phyloP scores from a whole-genome alignment of 2,113 vertebrate genomes.

The Aegithalos caudatus region DNA sequence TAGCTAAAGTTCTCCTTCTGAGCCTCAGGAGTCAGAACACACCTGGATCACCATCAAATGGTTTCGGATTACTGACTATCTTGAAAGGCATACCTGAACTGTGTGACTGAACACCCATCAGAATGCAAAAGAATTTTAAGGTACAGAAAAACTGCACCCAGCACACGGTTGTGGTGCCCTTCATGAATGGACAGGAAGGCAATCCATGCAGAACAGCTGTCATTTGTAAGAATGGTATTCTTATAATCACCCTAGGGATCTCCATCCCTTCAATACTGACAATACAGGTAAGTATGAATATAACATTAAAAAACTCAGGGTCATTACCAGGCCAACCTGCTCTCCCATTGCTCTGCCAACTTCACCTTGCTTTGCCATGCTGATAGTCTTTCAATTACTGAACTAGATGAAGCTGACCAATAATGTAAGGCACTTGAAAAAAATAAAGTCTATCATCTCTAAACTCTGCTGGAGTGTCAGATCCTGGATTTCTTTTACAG shows the following conservation, averaged over 20 bases:
- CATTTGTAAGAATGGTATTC: neutral
- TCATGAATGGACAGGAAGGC: neutral
- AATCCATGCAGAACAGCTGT: rapidly evolving
- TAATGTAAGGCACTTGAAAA: neutral
- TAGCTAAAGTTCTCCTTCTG: neutral
- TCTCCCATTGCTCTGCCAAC: neutral
- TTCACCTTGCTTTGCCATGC: neutral
- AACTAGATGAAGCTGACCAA: neutral
- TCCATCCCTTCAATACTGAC: neutral
- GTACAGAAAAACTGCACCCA: neutral
- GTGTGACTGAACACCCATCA: neutral
- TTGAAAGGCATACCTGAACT: neutral
- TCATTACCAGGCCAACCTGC: neutral
- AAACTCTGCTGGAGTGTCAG: neutral
- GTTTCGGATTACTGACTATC: neutral
- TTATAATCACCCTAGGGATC: neutral
- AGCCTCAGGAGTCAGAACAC: neutral
- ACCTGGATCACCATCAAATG: neutral
- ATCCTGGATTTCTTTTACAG: neutral
- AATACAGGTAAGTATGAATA: neutral
- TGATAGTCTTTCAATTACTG: neutral
- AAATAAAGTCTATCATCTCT: neutral
- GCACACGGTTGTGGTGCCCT: rapidly evolving
- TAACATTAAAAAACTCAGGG: neutral
- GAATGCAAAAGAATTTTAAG: neutral